Evolutionary conservation across 2,888 invertebrate genomes (phyloP), one percentile per base, ranked within the genome.

Genomic region (Ditula angustiorana): DNA sequence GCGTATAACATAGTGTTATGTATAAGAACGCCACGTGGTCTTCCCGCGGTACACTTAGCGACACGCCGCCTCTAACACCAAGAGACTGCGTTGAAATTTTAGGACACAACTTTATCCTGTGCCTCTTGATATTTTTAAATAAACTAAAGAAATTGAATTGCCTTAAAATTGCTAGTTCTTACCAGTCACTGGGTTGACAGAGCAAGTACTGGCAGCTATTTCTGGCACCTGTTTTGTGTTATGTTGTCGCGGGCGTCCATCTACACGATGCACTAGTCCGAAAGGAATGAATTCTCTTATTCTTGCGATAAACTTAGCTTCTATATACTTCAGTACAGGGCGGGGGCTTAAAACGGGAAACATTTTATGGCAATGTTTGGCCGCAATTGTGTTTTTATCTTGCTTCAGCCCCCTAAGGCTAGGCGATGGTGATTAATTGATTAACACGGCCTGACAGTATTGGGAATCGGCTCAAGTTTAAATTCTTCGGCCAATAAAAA

Each of bases 41-140:
- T 68, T 68, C 66, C 69, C 66, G 64, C n/a, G n/a, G n/a, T n/a
- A n/a, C n/a, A 64, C 64, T 60, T 69, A 64, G 19, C 13, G 11
- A 26, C 8, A 11, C 26, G 16, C 2, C 26, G 16, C 13, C 35
- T 37, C n/a, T 13, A 10, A 16, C 16, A 13, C 2, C 1, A 35
- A 16, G 7, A 37, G 35, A 37, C 7, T 37, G 13, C 3, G 19
- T 41, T 8, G 10, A 10, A 2, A 4, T 10, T 16, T 41, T 41
- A 41, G 19, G 41, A 19, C 3, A 19, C 16, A 41, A 41, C 5
- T 41, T 41, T 8, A 41, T 19, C 41, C 19, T 41, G 41, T 41
- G 41, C 41, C 41, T 41, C 41, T 41, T 41, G 19, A 10, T 41
- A 41, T n/a, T 19, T 41, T 41, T 21, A 19, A 41, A 41, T 13